phyloP scores from a whole-genome alignment of 2,888 invertebrate species.

The Dioctria linearis region DNA sequence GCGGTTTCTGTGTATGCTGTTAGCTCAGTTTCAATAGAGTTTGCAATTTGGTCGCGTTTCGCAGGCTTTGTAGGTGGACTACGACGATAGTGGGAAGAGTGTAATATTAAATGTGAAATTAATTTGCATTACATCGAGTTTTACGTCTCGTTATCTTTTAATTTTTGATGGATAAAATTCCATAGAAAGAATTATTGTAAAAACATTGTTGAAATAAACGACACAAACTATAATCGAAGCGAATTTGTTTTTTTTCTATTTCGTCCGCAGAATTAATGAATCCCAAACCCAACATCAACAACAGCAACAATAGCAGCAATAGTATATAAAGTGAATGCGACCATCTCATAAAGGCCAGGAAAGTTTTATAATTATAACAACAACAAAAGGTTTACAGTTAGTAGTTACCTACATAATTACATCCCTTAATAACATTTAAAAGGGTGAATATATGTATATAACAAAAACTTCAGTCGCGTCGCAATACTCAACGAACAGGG shows the following conservation, averaged over 20 bases:
- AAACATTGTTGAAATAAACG: too few relatives aligned
- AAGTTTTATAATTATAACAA: too few relatives aligned
- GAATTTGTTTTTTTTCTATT: neutral
- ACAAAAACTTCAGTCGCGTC: too few relatives aligned
- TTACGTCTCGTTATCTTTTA: neutral
- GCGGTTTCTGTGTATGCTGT: neutral
- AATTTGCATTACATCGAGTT: neutral
- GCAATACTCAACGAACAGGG: too few relatives aligned
- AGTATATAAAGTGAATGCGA: neutral
- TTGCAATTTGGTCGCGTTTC: slow-evolving; percentile 46
- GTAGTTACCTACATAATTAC: too few relatives aligned
- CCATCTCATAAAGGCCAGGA: neutral
- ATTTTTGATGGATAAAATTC: too few relatives aligned
- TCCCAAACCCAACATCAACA: neutral
- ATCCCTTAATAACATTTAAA: too few relatives aligned
- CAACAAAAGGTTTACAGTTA: too few relatives aligned
- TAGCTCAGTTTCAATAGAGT: slow-evolving; percentile 24
- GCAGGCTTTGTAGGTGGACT: neutral
- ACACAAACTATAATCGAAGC: neutral
- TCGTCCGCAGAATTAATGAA: neutral
- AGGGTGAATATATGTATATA: too few relatives aligned
- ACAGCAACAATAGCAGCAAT: too few relatives aligned
- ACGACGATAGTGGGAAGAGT: neutral
- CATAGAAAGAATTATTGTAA: too few relatives aligned
- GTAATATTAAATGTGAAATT: neutral